Evolutionary conservation across 2,113 vertebrate species (phyloP).

Genomic region (Miniopterus natalensis): DNA sequence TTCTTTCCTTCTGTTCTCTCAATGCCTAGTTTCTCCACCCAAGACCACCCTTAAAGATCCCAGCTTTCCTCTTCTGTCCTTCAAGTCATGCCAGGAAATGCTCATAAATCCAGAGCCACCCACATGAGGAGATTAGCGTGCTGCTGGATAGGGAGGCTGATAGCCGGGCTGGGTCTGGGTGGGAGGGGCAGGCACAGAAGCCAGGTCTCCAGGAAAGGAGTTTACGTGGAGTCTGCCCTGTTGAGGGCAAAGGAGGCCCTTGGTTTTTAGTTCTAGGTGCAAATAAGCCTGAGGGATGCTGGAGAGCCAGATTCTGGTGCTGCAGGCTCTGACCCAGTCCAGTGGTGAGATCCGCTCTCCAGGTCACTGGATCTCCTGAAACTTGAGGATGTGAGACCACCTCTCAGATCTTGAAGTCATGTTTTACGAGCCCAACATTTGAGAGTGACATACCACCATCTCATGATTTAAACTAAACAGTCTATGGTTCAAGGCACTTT

Average conservation of each 20-base stretch:
- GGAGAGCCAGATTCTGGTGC: background rate
- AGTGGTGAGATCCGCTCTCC: background rate
- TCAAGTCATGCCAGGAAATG: conserved; percentile 79
- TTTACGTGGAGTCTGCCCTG: background rate
- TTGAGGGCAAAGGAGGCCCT: background rate
- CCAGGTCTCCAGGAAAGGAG: conserved; percentile 29
- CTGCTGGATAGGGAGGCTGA: conserved; percentile 18
- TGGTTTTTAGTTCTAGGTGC: background rate
- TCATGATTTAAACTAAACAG: background rate
- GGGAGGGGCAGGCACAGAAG: background rate
- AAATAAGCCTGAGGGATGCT: background rate
- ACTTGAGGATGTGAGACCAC: rapidly evolving
- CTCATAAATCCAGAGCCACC: conserved; percentile 68
- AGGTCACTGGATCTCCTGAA: background rate
- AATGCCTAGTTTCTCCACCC: conserved; percentile 47
- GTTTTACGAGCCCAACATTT: background rate
- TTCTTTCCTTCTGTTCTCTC: conserved; percentile 37
- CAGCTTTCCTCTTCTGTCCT: conserved; percentile 68
- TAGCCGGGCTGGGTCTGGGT: background rate
- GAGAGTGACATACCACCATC: background rate
- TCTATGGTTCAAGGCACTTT: background rate
- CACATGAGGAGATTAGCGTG: conserved; percentile 53
- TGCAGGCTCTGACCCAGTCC: background rate
- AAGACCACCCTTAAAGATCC: conserved; percentile 73
- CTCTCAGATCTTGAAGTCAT: background rate